Evolutionary conservation across 2,888 invertebrate species (phyloP).

Genomic region (Lordiphosa andalusiaca): DNA sequence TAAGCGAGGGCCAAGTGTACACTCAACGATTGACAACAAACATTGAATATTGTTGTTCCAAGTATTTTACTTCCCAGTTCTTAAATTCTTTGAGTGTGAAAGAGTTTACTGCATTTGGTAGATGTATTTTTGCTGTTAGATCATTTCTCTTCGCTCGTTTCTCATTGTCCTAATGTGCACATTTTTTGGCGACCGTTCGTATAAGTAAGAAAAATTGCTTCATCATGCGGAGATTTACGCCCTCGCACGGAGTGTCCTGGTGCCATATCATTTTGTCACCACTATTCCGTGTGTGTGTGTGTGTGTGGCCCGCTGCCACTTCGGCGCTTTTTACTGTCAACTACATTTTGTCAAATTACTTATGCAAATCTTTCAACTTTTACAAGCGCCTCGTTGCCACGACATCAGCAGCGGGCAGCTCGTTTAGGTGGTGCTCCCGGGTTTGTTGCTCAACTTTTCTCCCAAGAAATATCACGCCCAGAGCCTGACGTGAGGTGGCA

Average conservation of each 20-base stretch:
- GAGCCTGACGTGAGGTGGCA: constrained; percentile 69
- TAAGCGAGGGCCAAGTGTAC: no score
- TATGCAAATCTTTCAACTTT: constrained; percentile 76
- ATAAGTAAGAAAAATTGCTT: constrained; percentile 68
- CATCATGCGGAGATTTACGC: constrained; percentile 37
- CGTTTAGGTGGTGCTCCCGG: constrained; percentile 40
- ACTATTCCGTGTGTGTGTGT: constrained; percentile 31
- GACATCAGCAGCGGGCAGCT: constrained; percentile 55
- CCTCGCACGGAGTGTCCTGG: constrained; percentile 18
- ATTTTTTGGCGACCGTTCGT: constrained; percentile 21
- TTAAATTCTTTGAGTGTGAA: neutral
- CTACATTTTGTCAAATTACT: constrained; percentile 77
- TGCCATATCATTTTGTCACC: constrained; percentile 45
- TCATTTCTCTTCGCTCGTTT: constrained; percentile 17
- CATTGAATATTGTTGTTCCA: no score
- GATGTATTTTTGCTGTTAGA: neutral
- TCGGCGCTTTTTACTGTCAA: constrained; percentile 69
- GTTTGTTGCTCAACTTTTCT: constrained; percentile 34
- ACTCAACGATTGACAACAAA: no score
- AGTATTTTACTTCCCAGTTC: neutral
- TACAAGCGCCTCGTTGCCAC: constrained; percentile 67
- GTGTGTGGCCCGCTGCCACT: constrained; percentile 40
- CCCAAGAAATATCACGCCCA: constrained; percentile 58
- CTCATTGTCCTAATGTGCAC: constrained; percentile 31
- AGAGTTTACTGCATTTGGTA: neutral